Percentiles rank a stretch among this genome's conserved stretches.
phyloP scores from a whole-genome alignment of 2,888 invertebrate genomes.

The Keiferia lycopersicella region DNA sequence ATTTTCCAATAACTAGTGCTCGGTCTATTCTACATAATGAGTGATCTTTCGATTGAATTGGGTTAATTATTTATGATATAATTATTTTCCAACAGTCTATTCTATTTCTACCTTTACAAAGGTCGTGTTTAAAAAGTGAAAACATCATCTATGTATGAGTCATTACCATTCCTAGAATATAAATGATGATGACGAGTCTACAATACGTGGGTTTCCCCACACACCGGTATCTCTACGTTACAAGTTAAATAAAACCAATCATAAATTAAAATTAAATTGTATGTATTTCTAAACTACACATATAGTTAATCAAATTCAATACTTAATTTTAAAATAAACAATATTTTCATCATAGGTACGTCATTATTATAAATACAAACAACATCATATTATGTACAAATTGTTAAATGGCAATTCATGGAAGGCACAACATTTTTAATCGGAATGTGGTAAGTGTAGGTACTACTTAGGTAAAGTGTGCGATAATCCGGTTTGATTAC shows the following conservation, averaged over 20 bases:
- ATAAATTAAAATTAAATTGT: constrained; percentile 63
- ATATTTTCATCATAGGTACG: constrained; percentile 24
- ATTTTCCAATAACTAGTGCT: no score
- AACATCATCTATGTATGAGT: no score
- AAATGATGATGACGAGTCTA: no score
- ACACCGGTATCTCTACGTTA: no score
- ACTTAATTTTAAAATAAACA: constrained; percentile 53
- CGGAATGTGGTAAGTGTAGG: constrained; percentile 40
- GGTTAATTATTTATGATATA: no score
- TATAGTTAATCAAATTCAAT: constrained; percentile 67
- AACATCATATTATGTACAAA: constrained; percentile 52
- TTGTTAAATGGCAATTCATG: constrained; percentile 64
- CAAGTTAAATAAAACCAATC: background rate
- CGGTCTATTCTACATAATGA: no score
- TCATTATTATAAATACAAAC: constrained; percentile 40
- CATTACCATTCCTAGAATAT: no score
- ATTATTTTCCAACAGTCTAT: no score
- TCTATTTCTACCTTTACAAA: no score
- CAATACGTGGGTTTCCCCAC: no score
- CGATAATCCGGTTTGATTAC: background rate
- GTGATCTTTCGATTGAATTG: no score
- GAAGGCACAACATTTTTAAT: constrained; percentile 45
- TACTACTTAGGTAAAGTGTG: constrained; percentile 17
- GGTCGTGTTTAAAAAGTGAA: no score
- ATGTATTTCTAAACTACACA: constrained; percentile 66